Percentiles rank a stretch among this genome's conserved stretches.
These are phyloP conservation scores for Pollenia amentaria DNA, from an alignment of 2,888 invertebrate genomes.

Conservation along the genomic window DNA sequence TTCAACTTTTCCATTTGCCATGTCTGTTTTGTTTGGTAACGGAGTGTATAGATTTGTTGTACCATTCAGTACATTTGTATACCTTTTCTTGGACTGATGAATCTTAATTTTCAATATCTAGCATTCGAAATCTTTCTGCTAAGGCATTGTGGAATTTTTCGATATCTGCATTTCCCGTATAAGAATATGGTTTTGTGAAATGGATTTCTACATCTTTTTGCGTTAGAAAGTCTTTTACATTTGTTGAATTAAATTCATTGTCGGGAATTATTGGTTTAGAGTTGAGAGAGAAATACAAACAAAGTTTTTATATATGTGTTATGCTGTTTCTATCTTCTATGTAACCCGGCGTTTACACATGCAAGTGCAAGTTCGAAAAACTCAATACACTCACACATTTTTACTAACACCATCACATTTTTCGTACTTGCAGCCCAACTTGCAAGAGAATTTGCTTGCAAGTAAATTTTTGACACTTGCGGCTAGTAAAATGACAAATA, in stretches of 20 bases:
- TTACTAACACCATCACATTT: too few species aligned
- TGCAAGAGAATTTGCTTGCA: too few species aligned
- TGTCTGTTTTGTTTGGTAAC: conserved; percentile 18
- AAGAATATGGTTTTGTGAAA: conserved; percentile 33
- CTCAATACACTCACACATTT: too few species aligned
- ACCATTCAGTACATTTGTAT: conserved; percentile 41
- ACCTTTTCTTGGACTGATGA: conserved; percentile 28
- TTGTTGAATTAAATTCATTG: not conserved
- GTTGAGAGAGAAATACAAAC: not conserved
- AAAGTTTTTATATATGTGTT: conserved; percentile 38
- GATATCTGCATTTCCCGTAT: conserved; percentile 19
- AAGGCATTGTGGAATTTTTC: conserved; percentile 19
- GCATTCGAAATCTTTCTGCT: conserved; percentile 4
- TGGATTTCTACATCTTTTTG: conserved; percentile 41
- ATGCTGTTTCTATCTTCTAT: conserved; percentile 51
- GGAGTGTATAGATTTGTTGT: conserved; percentile 62
- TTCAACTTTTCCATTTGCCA: too few species aligned
- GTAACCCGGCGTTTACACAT: too few species aligned
- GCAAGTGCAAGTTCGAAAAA: too few species aligned
- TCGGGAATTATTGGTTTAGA: not conserved
- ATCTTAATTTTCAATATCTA: not conserved
- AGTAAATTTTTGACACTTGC: too few species aligned
- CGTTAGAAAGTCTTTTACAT: conserved; percentile 26
- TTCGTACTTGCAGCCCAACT: too few species aligned
- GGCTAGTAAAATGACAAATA: too few species aligned